Evolutionary conservation across 2,888 invertebrate species (phyloP).

Genomic region (Agrochola circellaris): DNA sequence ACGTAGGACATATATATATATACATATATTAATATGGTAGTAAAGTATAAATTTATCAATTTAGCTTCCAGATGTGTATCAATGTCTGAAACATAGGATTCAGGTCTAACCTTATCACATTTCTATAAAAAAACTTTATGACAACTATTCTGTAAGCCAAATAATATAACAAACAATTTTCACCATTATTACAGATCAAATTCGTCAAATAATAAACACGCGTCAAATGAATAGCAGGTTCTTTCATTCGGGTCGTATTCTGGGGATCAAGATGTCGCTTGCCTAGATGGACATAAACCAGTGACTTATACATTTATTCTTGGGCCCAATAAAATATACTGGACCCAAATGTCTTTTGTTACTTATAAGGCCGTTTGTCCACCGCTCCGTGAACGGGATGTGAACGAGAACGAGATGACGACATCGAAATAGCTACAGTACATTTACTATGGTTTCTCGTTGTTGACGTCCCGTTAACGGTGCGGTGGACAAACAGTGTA

Average conservation of each 20-base stretch:
- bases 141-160: background rate
- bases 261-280: slow-evolving; percentile 13
- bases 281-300: slow-evolving; percentile 11
- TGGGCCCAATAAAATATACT: slow-evolving; percentile 17
- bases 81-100: background rate
- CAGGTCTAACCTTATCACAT: background rate
- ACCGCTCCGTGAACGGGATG: too few species aligned
- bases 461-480: too few species aligned
- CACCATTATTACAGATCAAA: background rate
- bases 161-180: background rate
- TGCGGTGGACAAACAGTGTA: too few species aligned
- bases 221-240: slow-evolving; percentile 4
- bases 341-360: background rate
- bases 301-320: slow-evolving; percentile 18
- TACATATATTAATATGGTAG: background rate
- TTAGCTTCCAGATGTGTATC: background rate
- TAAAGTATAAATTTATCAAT: background rate
- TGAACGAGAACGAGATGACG: too few species aligned
- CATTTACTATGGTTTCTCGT: too few species aligned
- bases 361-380: background rate
- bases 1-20: too few species aligned
- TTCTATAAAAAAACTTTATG: too few species aligned
- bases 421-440: too few species aligned
- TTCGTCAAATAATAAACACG: background rate
- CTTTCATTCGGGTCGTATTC: slow-evolving; percentile 1